Evolutionary conservation across 2,888 invertebrate genomes (phyloP).

Genomic region (Orthosia incerta): DNA sequence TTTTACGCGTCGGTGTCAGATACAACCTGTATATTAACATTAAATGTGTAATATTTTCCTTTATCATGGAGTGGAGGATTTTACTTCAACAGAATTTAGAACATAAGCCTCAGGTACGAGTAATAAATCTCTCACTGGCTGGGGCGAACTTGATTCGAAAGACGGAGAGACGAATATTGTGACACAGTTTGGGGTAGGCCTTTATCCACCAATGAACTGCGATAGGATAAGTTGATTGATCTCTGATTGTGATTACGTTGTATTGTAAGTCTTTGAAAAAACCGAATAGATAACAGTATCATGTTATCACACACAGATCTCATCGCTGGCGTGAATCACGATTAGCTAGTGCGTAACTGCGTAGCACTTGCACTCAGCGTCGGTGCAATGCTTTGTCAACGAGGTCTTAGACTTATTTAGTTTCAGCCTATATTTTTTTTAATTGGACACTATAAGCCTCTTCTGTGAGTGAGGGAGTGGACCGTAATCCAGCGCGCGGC

Average conservation of each 20-base stretch:
- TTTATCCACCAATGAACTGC: not conserved
- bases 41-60: too few species aligned
- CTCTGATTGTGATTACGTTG: not conserved
- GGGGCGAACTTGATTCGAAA: not conserved
- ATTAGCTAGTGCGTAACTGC: not conserved
- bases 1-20: too few species aligned
- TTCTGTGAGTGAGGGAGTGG: too few species aligned
- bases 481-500: too few species aligned
- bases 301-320: not conserved
- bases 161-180: not conserved
- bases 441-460: too few species aligned
- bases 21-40: too few species aligned
- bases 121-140: not conserved
- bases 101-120: too few species aligned
- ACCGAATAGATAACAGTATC: constrained; percentile 4
- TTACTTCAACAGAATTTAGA: too few species aligned
- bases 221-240: not conserved
- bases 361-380: constrained; percentile 2
- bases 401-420: too few species aligned
- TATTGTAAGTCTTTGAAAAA: constrained; percentile 9
- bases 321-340: constrained; percentile 13
- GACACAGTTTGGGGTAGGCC: not conserved
- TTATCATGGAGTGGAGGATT: too few species aligned
- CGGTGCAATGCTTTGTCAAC: not conserved
- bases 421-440: too few species aligned